Evolutionary conservation across 2,113 vertebrate species (phyloP), one percentile per base, ranked within the genome.

Genomic region (Panthera uncia): DNA sequence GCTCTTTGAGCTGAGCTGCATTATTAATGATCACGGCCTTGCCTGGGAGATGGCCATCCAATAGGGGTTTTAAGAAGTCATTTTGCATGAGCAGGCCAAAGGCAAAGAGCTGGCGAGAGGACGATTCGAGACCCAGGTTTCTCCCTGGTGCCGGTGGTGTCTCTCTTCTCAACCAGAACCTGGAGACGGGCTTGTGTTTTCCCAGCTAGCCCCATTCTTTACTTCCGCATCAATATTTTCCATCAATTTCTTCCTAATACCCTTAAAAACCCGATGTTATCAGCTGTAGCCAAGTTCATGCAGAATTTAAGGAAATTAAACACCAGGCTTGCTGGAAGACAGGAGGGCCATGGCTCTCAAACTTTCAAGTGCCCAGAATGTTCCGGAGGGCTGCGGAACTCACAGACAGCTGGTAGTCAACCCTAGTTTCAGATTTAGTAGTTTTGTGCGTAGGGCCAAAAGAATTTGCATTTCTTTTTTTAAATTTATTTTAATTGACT

Each of bases 21-120:
- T 90, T 95, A 95, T 88, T 96, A 92, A 96, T 89, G 76, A 29
- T 9, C 8, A 15, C 45, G 61, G 74, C 15, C n/a, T 80, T 95
- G 73, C 45, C 45, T 94, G 55, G 84, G 88, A 97, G 89, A 68
- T 55, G 57, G 78, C 0, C 0, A 63, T 82, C 57, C 45, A 29
- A 33, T 13, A 48, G 87, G 91, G 45, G 55, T 90, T 93, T 91
- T 85, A 89, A 91, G 89, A 80, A 92, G 52, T 83, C 79, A 91
- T 83, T 97, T 71, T 76, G 91, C 76, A 41, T 21, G 45, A 96
- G 14, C 57, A 91, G 80, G 95, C 94, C 93, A 88, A 90, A 94
- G 57, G 89, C 4, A 1, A 73, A 78, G 52, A 48, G 33, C 38
- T 21, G 36, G 5, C 45, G 33, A 92, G 23, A 84, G 41, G 48